Base-by-base conservation (phyloP, 1,140 invertebrate genomes). In the Eurosta solidaginis region DNA sequence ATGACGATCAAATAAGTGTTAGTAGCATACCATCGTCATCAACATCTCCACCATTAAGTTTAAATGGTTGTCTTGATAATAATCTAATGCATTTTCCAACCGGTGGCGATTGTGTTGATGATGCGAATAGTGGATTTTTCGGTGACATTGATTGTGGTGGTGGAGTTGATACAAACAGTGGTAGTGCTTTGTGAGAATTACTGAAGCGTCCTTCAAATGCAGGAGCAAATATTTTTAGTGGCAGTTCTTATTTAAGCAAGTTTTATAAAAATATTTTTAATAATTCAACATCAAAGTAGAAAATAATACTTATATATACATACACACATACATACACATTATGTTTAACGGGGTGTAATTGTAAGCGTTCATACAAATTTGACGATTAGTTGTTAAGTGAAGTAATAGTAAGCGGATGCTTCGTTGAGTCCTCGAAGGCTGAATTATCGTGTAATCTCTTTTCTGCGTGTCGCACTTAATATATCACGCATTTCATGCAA, bases 1-100 rank as follows among this genome's bases (percentile, higher is more conserved):
- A 91, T 80, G 92, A 92, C 40, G 94, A 95, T 81, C 94, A 95
- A 82, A 84, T 94, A 49, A 95, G 94, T 83, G 92, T 93, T 14
- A 95, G 94, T 83, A 95, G 93, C 84, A 93, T 95, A 81, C 94
- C 93, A 83, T 95, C 94, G 3, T 95, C 94, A 1, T 93, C 93
- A 27, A 92, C 92, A 12, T 92, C 83, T 4, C 92, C 33, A 89
- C 91, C 63, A 89, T 89, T 68, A 44, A 86, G 84, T 92, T 91
- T 86, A n/a, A 91, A 90, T 63, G 91, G 92, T 25, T 92, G 82
- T 20, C 91, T 91, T 78, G 91, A 93, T 68, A 93, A 94, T 83
- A 93, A 93, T 84, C 89, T 93, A 83, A 90, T 94, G 88, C 93
- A 94, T 84, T 94, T 94, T 88, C 93, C 93, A 50, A 9, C 36